phyloP scores from a whole-genome alignment of 1,140 invertebrate genomes.

The Hestina assimilis region DNA sequence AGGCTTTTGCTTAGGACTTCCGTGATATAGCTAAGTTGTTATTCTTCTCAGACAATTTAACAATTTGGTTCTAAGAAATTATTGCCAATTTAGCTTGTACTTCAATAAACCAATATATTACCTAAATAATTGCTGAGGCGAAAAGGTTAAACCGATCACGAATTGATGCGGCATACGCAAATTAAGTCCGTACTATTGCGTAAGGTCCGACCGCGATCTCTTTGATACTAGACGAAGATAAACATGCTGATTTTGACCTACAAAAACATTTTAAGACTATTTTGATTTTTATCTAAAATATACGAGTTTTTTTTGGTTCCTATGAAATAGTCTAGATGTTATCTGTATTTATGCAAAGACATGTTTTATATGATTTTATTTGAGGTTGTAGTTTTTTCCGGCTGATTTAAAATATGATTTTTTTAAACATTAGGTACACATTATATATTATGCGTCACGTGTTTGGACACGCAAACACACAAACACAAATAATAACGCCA shows the following conservation, averaged over 20 bases:
- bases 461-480: no score
- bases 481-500: no score
- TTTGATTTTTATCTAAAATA: background rate
- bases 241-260: slow-evolving; percentile 14
- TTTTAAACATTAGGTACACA: no score
- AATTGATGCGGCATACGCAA: slow-evolving; percentile 27
- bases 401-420: no score
- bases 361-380: no score
- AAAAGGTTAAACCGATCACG: slow-evolving; percentile 36
- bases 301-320: background rate
- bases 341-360: no score
- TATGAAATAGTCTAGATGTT: no score
- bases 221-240: slow-evolving; percentile 10
- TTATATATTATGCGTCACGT: no score
- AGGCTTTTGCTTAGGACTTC: no score
- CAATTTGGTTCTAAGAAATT: background rate
- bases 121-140: slow-evolving; percentile 8
- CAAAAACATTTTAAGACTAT: slow-evolving; percentile 3
- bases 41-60: background rate
- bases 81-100: background rate
- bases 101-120: slow-evolving; percentile 5
- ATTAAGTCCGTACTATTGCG: slow-evolving; percentile 29
- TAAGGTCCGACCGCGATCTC: slow-evolving; percentile 17
- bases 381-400: no score
- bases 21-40: no score